A percentile compares a stretch with the other conserved stretches of the same genome.
Conservation (phyloP, 2,113 vertebrate species). For the Syrrhaptes paradoxus region DNA sequence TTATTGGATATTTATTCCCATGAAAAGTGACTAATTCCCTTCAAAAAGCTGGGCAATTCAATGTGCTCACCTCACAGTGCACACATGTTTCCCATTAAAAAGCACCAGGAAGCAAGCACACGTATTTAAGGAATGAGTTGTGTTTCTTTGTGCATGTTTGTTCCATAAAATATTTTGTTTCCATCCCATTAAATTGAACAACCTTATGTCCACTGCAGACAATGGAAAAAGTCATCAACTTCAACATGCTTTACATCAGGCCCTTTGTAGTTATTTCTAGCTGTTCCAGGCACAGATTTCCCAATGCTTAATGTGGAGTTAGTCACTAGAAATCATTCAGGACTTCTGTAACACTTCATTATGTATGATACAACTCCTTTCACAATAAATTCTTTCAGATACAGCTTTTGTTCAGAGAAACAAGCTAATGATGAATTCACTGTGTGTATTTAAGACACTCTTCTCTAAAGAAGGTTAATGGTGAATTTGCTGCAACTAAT, state of each 20-base stretch:
- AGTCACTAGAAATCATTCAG: conserved; percentile 18
- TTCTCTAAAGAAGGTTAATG: neutral
- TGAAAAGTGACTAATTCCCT: neutral
- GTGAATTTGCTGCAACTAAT: neutral
- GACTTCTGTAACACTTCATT: conserved; percentile 46
- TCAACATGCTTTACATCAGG: neutral
- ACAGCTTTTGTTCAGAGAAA: conserved; percentile 11
- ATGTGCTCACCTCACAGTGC: neutral
- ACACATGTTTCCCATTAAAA: conserved; percentile 18
- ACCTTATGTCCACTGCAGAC: neutral
- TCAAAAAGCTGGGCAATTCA: neutral
- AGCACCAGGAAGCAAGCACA: neutral
- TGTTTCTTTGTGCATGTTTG: conserved; percentile 8
- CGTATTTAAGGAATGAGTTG: neutral
- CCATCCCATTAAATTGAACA: neutral
- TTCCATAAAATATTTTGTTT: conserved; percentile 38
- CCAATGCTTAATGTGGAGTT: neutral
- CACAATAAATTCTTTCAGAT: conserved; percentile 12
- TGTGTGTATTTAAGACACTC: neutral
- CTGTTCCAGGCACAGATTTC: conserved; percentile 25
- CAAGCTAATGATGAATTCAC: neutral
- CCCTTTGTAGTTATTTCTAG: neutral
- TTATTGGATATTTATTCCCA: neutral
- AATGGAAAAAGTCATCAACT: neutral
- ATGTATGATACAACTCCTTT: conserved; percentile 29